Conservation (phyloP, 2,888 invertebrate species). For the Cantharis rustica region DNA sequence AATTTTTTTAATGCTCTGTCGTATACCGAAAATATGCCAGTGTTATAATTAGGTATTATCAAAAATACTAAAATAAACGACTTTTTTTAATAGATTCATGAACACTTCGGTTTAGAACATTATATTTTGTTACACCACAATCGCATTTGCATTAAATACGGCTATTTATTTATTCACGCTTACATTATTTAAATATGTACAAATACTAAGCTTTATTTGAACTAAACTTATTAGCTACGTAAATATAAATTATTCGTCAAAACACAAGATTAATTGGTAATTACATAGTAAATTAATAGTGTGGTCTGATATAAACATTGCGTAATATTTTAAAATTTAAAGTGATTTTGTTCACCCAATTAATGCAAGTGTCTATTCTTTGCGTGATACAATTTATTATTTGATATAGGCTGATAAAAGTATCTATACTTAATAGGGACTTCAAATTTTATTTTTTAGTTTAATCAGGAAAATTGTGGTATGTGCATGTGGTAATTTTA, state of each 20-base stretch:
- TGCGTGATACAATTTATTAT: not conserved
- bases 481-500: not conserved
- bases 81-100: not conserved
- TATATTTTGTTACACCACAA: not conserved
- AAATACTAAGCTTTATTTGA: not conserved
- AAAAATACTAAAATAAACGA: not conserved
- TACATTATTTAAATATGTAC: not conserved
- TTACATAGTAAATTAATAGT: not conserved
- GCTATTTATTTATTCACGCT: not conserved
- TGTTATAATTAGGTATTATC: not conserved
- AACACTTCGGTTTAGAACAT: not conserved
- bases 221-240: not conserved
- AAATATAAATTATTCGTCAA: not conserved
- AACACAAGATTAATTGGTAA: not conserved
- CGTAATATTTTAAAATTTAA: not conserved
- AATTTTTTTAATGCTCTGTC: not conserved
- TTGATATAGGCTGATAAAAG: not conserved
- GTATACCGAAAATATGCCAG: not conserved
- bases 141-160: not conserved
- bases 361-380: not conserved
- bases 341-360: not conserved
- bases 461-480: not conserved
- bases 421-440: not conserved
- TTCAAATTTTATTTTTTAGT: not conserved
- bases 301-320: not conserved